Percentiles rank a stretch among this genome's conserved stretches.
phyloP scores from a whole-genome alignment of 2,797 vertebrate species.

The Leptodactylus fallax region DNA sequence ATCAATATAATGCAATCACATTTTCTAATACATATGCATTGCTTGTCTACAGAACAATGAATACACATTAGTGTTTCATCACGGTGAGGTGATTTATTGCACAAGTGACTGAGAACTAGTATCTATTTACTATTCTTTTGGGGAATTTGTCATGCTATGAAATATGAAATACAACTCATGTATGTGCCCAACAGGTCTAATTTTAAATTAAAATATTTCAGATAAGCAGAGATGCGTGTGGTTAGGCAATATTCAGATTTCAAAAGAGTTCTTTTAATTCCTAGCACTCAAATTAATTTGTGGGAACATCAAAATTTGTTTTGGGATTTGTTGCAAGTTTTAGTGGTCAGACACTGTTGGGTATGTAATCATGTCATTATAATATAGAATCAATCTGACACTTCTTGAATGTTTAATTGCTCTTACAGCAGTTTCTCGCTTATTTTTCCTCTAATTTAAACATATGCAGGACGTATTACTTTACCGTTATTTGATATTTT shows the following conservation, averaged over 20 bases:
- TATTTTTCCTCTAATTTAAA: conserved; percentile 1
- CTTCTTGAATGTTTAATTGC: background rate
- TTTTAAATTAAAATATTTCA: conserved; percentile 11
- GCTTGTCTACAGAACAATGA: conserved; percentile 23
- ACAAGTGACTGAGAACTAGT: background rate
- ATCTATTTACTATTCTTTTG: conserved; percentile 15
- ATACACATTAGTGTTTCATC: conserved; percentile 39
- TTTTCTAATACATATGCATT: conserved; percentile 32
- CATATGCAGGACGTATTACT: background rate
- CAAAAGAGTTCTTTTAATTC: background rate
- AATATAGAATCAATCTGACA: conserved; percentile 1
- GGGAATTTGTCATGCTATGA: conserved; percentile 15
- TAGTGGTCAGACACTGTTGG: background rate
- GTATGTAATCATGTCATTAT: conserved; percentile 10
- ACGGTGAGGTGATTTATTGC: conserved; percentile 22
- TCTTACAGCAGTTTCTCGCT: background rate
- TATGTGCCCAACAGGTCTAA: background rate
- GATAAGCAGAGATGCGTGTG: background rate
- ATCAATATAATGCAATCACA: conserved; percentile 38
- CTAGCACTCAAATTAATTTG: conserved; percentile 14
- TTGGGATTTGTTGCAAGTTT: conserved; percentile 6
- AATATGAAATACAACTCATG: background rate
- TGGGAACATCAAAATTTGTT: conserved; percentile 11
- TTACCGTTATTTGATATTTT: conserved; percentile 29
- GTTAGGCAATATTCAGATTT: conserved; percentile 13